Percentiles rank a stretch among this genome's conserved stretches.
phyloP scores from a whole-genome alignment of 1,140 invertebrate genomes.

The Acromyrmex heyeri region DNA sequence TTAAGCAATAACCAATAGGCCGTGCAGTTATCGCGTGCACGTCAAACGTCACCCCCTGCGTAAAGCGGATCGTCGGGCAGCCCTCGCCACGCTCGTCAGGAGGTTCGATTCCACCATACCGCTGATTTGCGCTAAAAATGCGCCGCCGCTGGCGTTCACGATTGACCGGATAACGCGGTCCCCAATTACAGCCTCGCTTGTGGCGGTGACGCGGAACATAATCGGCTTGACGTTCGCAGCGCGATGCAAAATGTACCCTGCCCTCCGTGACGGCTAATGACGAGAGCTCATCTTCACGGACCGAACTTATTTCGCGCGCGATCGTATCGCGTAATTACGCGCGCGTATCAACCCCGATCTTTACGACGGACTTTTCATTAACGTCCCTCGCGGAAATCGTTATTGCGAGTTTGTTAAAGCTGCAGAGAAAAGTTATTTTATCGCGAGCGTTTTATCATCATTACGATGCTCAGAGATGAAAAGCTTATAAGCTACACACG shows the following conservation, averaged over 20 bases:
- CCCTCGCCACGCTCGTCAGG: slow-evolving; percentile 9
- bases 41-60: slow-evolving; percentile 69
- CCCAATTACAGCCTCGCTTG: slow-evolving; percentile 78
- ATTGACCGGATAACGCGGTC: slow-evolving; percentile 77
- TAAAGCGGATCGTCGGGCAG: slow-evolving; percentile 41
- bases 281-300: slow-evolving; percentile 48
- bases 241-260: slow-evolving; percentile 33
- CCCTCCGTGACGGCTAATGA: slow-evolving; percentile 23
- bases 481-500: not conserved
- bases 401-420: not conserved
- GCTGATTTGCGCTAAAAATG: slow-evolving; percentile 75
- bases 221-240: slow-evolving; percentile 62
- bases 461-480: not conserved
- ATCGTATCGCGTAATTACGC: slow-evolving; percentile 36
- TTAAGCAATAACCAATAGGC: slow-evolving; percentile 75
- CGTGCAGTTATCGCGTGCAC: slow-evolving; percentile 66
- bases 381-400: not conserved
- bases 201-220: slow-evolving; percentile 67
- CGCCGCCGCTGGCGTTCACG: slow-evolving; percentile 69
- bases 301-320: slow-evolving; percentile 34
- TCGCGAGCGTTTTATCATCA: not conserved
- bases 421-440: slow-evolving; percentile 7
- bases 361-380: slow-evolving; percentile 25
- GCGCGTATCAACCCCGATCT: slow-evolving; percentile 24
- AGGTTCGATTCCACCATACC: slow-evolving; percentile 42